phyloP scores from a whole-genome alignment of 2,888 invertebrate genomes.

The Drosophila koepferae region DNA sequence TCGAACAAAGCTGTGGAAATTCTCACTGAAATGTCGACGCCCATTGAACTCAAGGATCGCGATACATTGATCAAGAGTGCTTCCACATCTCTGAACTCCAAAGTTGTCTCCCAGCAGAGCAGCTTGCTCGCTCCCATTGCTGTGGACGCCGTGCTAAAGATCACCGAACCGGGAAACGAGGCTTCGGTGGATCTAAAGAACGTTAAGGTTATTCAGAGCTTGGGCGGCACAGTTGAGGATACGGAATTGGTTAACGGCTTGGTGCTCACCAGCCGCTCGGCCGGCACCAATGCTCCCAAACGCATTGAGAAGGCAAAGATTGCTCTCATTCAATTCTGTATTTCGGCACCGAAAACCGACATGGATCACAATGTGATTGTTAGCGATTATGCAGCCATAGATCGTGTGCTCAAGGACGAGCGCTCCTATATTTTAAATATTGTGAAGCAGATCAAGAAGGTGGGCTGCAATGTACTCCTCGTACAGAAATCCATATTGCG shows the following conservation, averaged over 20 bases:
- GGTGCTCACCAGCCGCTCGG: conserved; percentile 95
- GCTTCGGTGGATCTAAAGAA: conserved; percentile 95
- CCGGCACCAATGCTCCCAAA: conserved; percentile 96
- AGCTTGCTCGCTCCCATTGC: conserved; percentile 97
- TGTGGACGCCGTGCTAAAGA: conserved; percentile 96
- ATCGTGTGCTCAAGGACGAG: conserved; percentile 98
- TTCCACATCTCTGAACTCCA: conserved; percentile 98
- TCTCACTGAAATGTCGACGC: conserved; percentile 93
- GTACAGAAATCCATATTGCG: conserved; percentile 93
- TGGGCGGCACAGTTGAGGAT: conserved; percentile 99
- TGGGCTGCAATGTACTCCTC: conserved; percentile 98
- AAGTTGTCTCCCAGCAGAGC: conserved; percentile 99
- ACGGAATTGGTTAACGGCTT: conserved; percentile 98
- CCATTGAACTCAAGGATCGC: conserved; percentile 94
- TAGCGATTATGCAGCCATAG: conserved; percentile 99
- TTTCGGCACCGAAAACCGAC: conserved; percentile 99
- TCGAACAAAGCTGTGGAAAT: conserved; percentile 87
- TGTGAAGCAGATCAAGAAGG: conserved; percentile 99
- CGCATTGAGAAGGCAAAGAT: conserved; percentile 99
- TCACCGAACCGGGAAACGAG: conserved; percentile 87
- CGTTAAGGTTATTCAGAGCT: conserved; percentile 97
- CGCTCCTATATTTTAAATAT: conserved; percentile 98
- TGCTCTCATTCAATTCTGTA: conserved; percentile 99
- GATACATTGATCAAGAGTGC: conserved; percentile 96
- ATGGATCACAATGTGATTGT: conserved; percentile 98